Evolutionary conservation across 2,888 invertebrate genomes (phyloP).

Genomic region (Dyspetes luteomarginatus): DNA sequence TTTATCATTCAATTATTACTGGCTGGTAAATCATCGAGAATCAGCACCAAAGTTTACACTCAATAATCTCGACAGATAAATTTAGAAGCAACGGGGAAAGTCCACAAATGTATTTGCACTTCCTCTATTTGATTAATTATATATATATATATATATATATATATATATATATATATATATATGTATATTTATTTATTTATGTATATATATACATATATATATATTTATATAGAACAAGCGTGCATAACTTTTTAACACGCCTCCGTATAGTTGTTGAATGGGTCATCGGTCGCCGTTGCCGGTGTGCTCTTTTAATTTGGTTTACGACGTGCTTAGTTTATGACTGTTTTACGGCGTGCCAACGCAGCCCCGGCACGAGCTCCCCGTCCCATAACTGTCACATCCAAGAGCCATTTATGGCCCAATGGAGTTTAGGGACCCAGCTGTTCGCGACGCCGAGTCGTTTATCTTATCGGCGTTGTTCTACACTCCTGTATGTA

Average conservation of each 20-base stretch:
- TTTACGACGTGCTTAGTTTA: conserved; percentile 80
- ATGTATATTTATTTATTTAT: not conserved
- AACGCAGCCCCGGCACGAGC: conserved; percentile 79
- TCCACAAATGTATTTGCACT: not conserved
- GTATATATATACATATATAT: conserved; percentile 1
- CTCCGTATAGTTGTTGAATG: conserved; percentile 53
- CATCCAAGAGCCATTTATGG: conserved; percentile 80
- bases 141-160: not conserved
- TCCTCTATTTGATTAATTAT: conserved; percentile 1
- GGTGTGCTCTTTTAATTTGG: conserved; percentile 68
- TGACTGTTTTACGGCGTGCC: conserved; percentile 80
- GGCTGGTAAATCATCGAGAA: not conserved
- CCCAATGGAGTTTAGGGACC: conserved; percentile 73
- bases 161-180: not conserved
- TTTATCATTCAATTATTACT: not conserved
- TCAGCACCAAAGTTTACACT: not conserved
- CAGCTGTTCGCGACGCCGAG: conserved; percentile 73
- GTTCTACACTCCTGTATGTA: conserved; percentile 43
- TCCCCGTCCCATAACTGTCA: conserved; percentile 81
- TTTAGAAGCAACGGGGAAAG: not conserved
- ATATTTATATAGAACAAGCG: not conserved
- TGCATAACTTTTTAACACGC: conserved; percentile 61
- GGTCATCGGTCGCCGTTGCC: conserved; percentile 55
- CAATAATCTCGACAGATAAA: not conserved
- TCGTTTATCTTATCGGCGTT: conserved; percentile 72